These are phyloP conservation scores for Dione vanillae DNA, from an alignment of 2,888 invertebrate genomes.

Conservation along the genomic window DNA sequence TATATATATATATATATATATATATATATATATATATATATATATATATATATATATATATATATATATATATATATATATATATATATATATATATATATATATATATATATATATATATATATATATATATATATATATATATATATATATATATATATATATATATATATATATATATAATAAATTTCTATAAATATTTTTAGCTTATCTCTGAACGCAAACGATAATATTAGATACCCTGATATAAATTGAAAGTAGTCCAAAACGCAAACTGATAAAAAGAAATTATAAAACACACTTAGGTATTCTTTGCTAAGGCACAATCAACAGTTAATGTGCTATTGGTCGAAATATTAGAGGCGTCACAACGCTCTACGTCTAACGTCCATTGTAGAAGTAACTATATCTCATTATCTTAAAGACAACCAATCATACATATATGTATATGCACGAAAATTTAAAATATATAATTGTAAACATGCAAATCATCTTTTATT, in stretches of 20 bases:
- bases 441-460: neutral
- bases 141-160: too few species aligned
- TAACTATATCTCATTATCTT: constrained; percentile 53
- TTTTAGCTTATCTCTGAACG: neutral
- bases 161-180: too few species aligned
- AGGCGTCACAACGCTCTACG: constrained; percentile 23
- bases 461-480: neutral
- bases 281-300: constrained; percentile 15
- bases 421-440: constrained; percentile 32
- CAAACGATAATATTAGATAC: constrained; percentile 12
- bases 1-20: too few species aligned
- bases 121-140: too few species aligned
- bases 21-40: too few species aligned
- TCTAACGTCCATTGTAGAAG: constrained; percentile 29
- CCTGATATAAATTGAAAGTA: constrained; percentile 9
- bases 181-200: neutral
- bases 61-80: too few species aligned
- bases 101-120: too few species aligned
- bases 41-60: too few species aligned
- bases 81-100: too few species aligned
- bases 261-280: constrained; percentile 18
- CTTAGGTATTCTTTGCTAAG: neutral
- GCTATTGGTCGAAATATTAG: constrained; percentile 21
- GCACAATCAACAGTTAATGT: constrained; percentile 22
- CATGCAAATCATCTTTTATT: neutral